Evolutionary conservation across 2,113 vertebrate genomes (phyloP).

Genomic region (Entelurus aequoreus): DNA sequence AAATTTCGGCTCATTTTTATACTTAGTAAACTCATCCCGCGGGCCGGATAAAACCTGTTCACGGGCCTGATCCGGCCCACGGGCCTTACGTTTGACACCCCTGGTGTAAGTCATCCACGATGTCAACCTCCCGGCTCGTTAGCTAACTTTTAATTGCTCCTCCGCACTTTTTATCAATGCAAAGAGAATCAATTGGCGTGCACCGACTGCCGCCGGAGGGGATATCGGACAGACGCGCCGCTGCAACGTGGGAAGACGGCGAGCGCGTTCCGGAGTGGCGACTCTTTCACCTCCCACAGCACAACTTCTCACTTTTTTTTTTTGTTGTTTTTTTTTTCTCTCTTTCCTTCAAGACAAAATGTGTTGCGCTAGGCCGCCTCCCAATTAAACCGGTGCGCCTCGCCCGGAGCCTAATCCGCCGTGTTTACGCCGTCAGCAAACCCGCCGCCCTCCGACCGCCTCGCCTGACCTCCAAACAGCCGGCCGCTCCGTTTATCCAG

Average conservation of each 20-base stretch:
- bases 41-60: too few relatives aligned
- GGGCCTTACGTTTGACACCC: too few relatives aligned
- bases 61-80: too few relatives aligned
- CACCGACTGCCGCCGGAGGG: background rate
- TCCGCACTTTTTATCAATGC: background rate
- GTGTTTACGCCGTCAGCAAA: conserved; percentile 17
- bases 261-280: background rate
- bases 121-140: background rate
- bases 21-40: too few relatives aligned
- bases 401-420: conserved; percentile 18
- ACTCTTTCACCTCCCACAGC: conserved; percentile 37
- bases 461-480: conserved; percentile 15
- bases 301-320: conserved; percentile 24
- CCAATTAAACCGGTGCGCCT: conserved; percentile 30
- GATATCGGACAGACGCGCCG: background rate
- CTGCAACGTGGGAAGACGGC: conserved; percentile 18
- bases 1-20: too few relatives aligned
- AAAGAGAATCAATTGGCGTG: background rate
- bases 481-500: conserved; percentile 10
- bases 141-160: background rate
- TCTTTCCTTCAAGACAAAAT: conserved; percentile 18
- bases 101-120: too few relatives aligned
- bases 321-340: background rate
- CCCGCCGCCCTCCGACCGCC: background rate
- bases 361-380: conserved; percentile 4